phyloP scores from a whole-genome alignment of 2,888 invertebrate species.

The Plagiodera versicolora region DNA sequence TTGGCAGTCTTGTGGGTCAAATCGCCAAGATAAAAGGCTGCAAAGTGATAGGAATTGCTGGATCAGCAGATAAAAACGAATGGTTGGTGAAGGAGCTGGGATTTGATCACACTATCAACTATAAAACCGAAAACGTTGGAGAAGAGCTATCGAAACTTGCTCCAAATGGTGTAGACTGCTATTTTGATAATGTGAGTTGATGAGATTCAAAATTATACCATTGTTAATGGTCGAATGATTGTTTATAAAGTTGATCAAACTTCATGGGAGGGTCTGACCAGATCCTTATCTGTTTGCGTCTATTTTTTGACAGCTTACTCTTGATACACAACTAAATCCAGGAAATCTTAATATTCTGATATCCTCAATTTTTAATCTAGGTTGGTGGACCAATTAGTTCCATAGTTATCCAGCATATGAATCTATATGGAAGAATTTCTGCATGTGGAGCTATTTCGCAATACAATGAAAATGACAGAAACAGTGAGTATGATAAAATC shows the following conservation, averaged over 20 bases:
- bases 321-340: no score
- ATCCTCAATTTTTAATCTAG: constrained; percentile 40
- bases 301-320: no score
- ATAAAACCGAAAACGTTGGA: constrained; percentile 63
- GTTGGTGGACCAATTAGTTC: constrained; percentile 72
- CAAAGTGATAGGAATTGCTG: constrained; percentile 72
- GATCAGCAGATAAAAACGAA: constrained; percentile 68
- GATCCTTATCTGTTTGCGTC: no score
- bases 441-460: constrained; percentile 72
- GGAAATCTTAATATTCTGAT: no score
- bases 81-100: constrained; percentile 67
- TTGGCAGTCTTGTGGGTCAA: constrained; percentile 77
- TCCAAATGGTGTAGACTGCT: constrained; percentile 72
- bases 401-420: constrained; percentile 66
- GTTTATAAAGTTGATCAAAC: not conserved
- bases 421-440: constrained; percentile 64
- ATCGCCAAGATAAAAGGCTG: constrained; percentile 74
- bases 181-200: constrained; percentile 72
- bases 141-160: constrained; percentile 62
- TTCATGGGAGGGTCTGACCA: no score
- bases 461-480: constrained; percentile 58
- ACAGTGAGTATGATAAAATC: not conserved
- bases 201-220: not conserved
- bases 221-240: not conserved
- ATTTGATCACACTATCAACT: constrained; percentile 72